Evolutionary conservation across 2,113 vertebrate genomes (phyloP).

Genomic region (Acinonyx jubatus): DNA sequence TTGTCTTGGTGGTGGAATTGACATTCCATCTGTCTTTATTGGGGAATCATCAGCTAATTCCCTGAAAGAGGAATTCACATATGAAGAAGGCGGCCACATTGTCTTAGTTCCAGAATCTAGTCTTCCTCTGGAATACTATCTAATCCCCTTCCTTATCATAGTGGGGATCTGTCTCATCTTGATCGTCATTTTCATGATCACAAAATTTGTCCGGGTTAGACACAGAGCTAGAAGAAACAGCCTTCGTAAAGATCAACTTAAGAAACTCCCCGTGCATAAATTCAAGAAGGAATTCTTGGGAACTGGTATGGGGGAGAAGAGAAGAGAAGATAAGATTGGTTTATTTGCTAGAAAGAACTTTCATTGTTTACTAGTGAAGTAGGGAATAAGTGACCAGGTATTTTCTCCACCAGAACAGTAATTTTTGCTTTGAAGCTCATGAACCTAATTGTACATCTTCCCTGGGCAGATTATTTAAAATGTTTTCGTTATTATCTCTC

Average conservation of each 20-base stretch:
- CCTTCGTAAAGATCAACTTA: constrained; percentile 97
- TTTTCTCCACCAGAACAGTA: neutral
- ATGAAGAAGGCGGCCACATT: constrained; percentile 85
- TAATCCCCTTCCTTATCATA: constrained; percentile 98
- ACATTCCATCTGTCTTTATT: too few relatives aligned
- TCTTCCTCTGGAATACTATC: constrained; percentile 96
- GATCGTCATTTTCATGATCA: constrained; percentile 99
- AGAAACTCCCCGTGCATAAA: constrained; percentile 97
- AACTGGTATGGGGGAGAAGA: neutral
- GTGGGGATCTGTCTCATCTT: constrained; percentile 99
- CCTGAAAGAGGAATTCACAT: too few relatives aligned
- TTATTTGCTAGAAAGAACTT: constrained; percentile 23
- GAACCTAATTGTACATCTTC: neutral
- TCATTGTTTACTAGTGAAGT: neutral
- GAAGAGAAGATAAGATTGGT: neutral
- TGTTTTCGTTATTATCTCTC: neutral
- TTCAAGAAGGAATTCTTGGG: constrained; percentile 88
- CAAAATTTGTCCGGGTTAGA: constrained; percentile 97
- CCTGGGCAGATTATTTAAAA: neutral
- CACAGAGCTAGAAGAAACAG: constrained; percentile 96
- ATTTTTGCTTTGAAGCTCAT: neutral
- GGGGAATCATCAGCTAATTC: too few relatives aligned
- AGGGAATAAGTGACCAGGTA: neutral
- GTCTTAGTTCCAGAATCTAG: constrained; percentile 96
- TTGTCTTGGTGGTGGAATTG: neutral